Base-by-base conservation (phyloP, 2,888 invertebrate genomes). In the Drosophila subquinaria region DNA sequence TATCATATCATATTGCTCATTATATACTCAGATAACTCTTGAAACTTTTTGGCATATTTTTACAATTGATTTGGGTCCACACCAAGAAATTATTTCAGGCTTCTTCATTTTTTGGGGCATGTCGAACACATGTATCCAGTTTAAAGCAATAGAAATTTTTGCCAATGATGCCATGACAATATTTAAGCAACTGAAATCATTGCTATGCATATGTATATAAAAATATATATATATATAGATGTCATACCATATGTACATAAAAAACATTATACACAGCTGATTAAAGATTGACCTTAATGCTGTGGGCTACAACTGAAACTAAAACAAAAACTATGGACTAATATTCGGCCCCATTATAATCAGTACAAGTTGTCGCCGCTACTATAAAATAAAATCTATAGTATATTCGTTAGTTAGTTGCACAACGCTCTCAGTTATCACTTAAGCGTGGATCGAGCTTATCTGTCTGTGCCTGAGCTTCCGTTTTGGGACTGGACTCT, bases 261-360 rank as follows among this genome's bases (percentile, higher is more conserved):
- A 56, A 55, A 23, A 8, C 17, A 52, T 15, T 36, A 43, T 50
- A 30, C 15, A 42, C 10, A 56, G 51, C 69, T 61, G 82, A 83
- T 86, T 79, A 83, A 66, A 79, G 51, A 62, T 66, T 86, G 82
- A 86, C 87, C 87, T 79, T 79, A 73, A 69, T 69, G 71, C 55
- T 82, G 63, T 78, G 63, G 40, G 42, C 45, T 52, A 38, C 9
- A 48, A 30, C n/a, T n/a, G 53, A 56, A 62, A 68, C 40, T 47
- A 30, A 62, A 47, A 27, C 23, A 13, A 56, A 57, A 65, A 70
- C 43, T 45, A 33, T 65, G 27, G 42, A 10, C 69, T 56, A 67
- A 48, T 36, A 52, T 57, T 55, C 35, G 30, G 50, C 17, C 43
- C 27, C 9, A 59, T 38, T 51, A 59, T 73, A 83, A 81, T 86